Evolutionary conservation across 2,888 invertebrate species (phyloP).

Genomic region (Volucella inanis): DNA sequence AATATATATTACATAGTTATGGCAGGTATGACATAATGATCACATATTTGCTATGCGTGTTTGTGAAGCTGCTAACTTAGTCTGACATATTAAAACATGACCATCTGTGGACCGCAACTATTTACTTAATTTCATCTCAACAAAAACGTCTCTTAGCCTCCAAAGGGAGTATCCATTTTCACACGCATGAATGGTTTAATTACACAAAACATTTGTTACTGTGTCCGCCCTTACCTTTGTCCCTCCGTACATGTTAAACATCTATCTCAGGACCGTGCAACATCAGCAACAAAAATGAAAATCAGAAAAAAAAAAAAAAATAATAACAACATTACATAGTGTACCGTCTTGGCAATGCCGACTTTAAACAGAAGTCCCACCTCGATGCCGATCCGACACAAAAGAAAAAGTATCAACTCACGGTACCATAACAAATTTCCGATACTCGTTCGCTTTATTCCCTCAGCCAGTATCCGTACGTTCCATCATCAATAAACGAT

Average conservation of each 20-base stretch:
- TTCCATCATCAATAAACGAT: conserved; percentile 28
- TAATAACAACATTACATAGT: conserved; percentile 9
- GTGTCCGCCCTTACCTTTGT: conserved; percentile 14
- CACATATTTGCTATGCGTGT: no score
- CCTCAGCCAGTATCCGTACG: neutral
- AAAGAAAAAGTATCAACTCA: conserved; percentile 68
- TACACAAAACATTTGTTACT: conserved; percentile 62
- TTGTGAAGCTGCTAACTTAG: no score
- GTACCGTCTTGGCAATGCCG: conserved; percentile 49
- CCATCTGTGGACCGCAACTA: no score
- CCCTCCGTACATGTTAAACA: neutral
- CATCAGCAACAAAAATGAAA: conserved; percentile 31
- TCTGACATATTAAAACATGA: no score
- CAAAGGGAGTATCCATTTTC: conserved; percentile 55
- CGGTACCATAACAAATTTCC: conserved; percentile 72
- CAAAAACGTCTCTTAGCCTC: neutral
- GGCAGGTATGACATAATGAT: no score
- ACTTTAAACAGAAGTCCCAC: conserved; percentile 57
- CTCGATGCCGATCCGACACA: neutral
- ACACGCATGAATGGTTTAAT: conserved; percentile 74
- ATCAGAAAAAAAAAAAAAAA: conserved; percentile 17
- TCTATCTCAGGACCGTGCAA: conserved; percentile 32
- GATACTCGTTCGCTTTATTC: conserved; percentile 43
- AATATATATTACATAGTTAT: no score
- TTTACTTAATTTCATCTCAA: no score